Evolutionary conservation across 2,888 invertebrate genomes (phyloP).

Genomic region (Drosophila paramelanica): DNA sequence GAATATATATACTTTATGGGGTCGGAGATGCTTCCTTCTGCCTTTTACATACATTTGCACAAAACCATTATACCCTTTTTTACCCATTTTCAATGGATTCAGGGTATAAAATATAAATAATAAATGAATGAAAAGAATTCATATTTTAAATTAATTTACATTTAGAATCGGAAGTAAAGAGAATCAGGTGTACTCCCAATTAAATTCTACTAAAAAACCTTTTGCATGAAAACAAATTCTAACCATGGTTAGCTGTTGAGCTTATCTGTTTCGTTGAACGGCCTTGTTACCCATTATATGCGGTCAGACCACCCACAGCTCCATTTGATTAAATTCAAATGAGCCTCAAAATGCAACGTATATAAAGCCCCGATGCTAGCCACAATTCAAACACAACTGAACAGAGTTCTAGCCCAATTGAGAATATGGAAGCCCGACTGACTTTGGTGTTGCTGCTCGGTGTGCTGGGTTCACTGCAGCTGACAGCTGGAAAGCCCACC

Average conservation of each 20-base stretch:
- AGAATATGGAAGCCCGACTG: slow-evolving; percentile 37
- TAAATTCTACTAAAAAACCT: no score
- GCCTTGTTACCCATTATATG: slow-evolving; percentile 58
- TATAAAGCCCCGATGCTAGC: slow-evolving; percentile 42
- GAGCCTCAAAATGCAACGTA: slow-evolving; percentile 35
- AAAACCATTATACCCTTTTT: no score
- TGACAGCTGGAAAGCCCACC: slow-evolving; percentile 20
- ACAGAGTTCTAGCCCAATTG: slow-evolving; percentile 3
- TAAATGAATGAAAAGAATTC: no score
- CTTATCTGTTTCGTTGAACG: slow-evolving; percentile 33
- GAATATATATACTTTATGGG: no score
- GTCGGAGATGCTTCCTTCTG: no score
- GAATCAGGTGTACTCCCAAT: no score
- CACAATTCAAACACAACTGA: slow-evolving; percentile 16
- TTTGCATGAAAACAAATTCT: neutral
- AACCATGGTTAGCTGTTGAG: slow-evolving; percentile 5
- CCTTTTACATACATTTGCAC: no score
- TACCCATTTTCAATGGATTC: no score
- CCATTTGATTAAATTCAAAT: slow-evolving; percentile 64
- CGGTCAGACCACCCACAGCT: slow-evolving; percentile 56
- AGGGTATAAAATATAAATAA: no score
- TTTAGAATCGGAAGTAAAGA: no score
- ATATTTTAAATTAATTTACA: no score
- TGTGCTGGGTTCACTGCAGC: slow-evolving; percentile 11
- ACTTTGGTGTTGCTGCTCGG: slow-evolving; percentile 26